Percentiles rank a stretch among this genome's conserved stretches.
phyloP scores from a whole-genome alignment of 1,140 invertebrate genomes.

The Zophobas morio region DNA sequence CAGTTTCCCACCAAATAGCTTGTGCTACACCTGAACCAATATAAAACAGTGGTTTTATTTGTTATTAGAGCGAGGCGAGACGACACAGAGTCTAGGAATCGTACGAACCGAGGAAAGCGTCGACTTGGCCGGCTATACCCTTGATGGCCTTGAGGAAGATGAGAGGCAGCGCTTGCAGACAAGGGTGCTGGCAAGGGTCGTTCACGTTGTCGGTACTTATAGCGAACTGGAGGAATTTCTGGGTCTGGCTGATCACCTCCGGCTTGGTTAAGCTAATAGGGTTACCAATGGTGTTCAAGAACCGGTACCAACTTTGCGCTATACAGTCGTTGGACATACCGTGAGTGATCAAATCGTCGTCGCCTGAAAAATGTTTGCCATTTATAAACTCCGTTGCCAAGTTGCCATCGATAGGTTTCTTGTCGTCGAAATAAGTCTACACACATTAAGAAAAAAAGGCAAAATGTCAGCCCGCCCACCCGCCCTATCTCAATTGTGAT shows the following conservation, averaged over 20 bases:
- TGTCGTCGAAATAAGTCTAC: too few species aligned
- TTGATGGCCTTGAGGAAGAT: conserved; percentile 96
- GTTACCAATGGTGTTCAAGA: conserved; percentile 93
- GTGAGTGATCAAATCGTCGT: conserved; percentile 87
- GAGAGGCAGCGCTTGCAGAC: conserved; percentile 86
- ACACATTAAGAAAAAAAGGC: too few species aligned
- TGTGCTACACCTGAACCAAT: conserved; percentile 62
- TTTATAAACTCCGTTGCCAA: too few species aligned
- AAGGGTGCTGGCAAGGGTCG: conserved; percentile 94
- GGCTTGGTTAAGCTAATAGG: conserved; percentile 93
- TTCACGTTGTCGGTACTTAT: conserved; percentile 73
- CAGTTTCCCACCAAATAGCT: conserved; percentile 63
- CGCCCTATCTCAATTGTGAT: too few species aligned
- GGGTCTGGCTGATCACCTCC: conserved; percentile 80
- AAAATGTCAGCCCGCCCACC: too few species aligned
- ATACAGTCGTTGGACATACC: conserved; percentile 92
- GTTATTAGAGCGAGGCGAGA: conserved; percentile 4
- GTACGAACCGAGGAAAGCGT: conserved; percentile 92
- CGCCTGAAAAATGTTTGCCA: conserved; percentile 72
- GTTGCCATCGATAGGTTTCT: too few species aligned
- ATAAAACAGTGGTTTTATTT: conserved; percentile 40
- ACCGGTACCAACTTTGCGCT: conserved; percentile 94
- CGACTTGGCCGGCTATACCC: conserved; percentile 92
- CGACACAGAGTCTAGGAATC: background rate
- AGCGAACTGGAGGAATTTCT: conserved; percentile 76